Conservation (phyloP, 1,140 invertebrate genomes). For the Choristoneura fumiferana region DNA sequence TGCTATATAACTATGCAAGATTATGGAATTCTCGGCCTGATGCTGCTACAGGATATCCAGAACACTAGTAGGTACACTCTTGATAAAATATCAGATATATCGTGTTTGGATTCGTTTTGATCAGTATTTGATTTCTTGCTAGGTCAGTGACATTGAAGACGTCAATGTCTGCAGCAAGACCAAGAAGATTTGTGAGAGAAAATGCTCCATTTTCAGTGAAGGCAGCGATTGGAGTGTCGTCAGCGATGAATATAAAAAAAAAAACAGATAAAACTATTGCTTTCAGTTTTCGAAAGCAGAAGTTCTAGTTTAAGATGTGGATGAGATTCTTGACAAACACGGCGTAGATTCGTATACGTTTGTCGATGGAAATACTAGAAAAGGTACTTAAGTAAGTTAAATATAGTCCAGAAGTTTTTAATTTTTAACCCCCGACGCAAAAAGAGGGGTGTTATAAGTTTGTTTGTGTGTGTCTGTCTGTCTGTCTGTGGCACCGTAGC, state of each 20-base stretch:
- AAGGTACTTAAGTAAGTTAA: constrained; percentile 76
- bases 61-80: too few relatives aligned
- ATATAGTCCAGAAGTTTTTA: too few relatives aligned
- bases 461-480: too few relatives aligned
- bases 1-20: too few relatives aligned
- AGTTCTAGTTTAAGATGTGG: constrained; percentile 46
- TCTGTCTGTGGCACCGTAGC: too few relatives aligned
- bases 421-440: too few relatives aligned
- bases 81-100: too few relatives aligned
- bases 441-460: too few relatives aligned
- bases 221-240: constrained; percentile 54
- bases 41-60: too few relatives aligned
- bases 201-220: constrained; percentile 42
- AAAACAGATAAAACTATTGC: constrained; percentile 28
- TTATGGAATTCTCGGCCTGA: too few relatives aligned
- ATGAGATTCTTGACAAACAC: constrained; percentile 38
- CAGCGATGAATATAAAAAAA: constrained; percentile 20
- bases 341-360: constrained; percentile 71
- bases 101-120: too few relatives aligned
- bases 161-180: constrained; percentile 41
- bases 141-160: constrained; percentile 81
- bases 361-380: constrained; percentile 80
- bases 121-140: not conserved
- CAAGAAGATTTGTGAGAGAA: constrained; percentile 41
- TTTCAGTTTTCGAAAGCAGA: constrained; percentile 40